Base-by-base conservation (phyloP, 1,140 invertebrate species). In the Bombus ignitus region DNA sequence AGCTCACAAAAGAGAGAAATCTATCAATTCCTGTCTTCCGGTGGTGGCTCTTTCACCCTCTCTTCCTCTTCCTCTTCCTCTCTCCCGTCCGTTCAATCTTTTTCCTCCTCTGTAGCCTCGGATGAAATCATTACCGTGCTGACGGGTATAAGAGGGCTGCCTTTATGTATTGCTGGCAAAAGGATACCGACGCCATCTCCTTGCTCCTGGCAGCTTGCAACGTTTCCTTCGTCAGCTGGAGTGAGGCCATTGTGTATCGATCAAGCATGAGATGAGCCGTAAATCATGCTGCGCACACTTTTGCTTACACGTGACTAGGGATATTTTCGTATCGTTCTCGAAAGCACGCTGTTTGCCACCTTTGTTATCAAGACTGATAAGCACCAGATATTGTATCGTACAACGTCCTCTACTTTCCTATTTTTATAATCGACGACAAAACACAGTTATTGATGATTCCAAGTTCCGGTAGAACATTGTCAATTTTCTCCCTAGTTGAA, bases 11-110 rank as follows among this genome's bases (percentile, higher is more conserved):
- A 93, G 91, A 93, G 91, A 88, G 92, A 93, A 93, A 93, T 93
- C 93, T 92, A 94, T 95, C 93, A 94, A 94, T 94, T 95, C 91
- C 93, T 93, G 93, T 94, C 92, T 93, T 92, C 92, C 89, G 84
- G 87, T 90, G 85, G 47, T 35, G 78, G 32, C 37, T 80, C 71
- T 66, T 57, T 53, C 65, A 53, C 42, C 59, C 65, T 62, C 68
- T 73, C 42, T 62, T n/a, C n/a, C 28, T 39, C 35, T 53, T 25
- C 28, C 47, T 59, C 35, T 53, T 25, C 28, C 47, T 59, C 42
- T 65, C 53, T 44, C 65, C 47, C 57, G 72, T 15, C 6, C 25
- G 39, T n/a, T 53, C 37, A 15, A 32, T 68, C 59, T 68, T 35
- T 32, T 47, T 44, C 44, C 12, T 59, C 57, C n/a, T 65, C 72